Evolutionary conservation across 2,888 invertebrate species (phyloP).

Genomic region (Ornithoptera priamus): DNA sequence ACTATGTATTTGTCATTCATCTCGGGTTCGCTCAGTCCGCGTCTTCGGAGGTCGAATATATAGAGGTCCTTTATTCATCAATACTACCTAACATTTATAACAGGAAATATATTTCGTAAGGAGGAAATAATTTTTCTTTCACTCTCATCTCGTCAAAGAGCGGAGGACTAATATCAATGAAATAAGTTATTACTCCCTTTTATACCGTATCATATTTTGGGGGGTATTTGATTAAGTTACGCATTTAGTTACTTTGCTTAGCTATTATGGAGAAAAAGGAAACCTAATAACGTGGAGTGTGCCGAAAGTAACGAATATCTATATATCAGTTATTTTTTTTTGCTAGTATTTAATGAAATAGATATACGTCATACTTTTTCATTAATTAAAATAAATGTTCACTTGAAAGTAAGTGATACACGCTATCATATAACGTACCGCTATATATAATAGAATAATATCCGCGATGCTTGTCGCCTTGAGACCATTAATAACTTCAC

Average conservation of each 20-base stretch:
- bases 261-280: background rate
- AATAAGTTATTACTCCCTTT: slow-evolving; percentile 5
- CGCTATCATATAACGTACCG: too few species aligned
- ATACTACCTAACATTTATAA: background rate
- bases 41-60: too few species aligned
- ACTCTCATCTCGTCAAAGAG: slow-evolving; percentile 1
- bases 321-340: too few species aligned
- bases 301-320: background rate
- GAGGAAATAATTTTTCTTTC: slow-evolving; percentile 1
- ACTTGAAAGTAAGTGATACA: too few species aligned
- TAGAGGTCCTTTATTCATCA: background rate
- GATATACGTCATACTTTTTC: too few species aligned
- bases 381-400: too few species aligned
- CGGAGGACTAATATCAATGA: background rate
- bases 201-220: background rate
- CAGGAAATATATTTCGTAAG: background rate
- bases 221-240: background rate
- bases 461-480: too few species aligned
- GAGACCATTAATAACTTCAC: too few species aligned
- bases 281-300: slow-evolving; percentile 4
- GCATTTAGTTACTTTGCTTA: slow-evolving; percentile 2
- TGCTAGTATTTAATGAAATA: too few species aligned
- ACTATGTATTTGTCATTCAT: too few species aligned
- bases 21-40: too few species aligned
- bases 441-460: too few species aligned